A percentile compares a stretch with the other conserved stretches of the same genome.
phyloP scores from a whole-genome alignment of 2,888 invertebrate genomes.

The Formica aserva region DNA sequence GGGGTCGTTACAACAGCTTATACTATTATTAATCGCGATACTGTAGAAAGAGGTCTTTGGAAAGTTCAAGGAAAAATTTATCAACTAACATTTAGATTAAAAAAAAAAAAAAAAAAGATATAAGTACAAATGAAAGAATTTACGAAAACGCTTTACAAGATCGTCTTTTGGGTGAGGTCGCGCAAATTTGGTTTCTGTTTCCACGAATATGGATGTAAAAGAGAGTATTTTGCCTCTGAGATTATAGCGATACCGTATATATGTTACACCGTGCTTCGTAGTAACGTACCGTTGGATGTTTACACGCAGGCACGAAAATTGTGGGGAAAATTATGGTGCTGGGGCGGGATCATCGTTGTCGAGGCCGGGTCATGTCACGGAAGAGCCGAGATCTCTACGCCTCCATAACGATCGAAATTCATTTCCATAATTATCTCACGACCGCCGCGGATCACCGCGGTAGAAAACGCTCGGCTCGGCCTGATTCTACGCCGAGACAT shows the following conservation, averaged over 20 bases:
- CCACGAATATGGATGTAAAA: slow-evolving; percentile 7
- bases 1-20: neutral
- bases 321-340: slow-evolving; percentile 68
- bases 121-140: neutral
- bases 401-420: slow-evolving; percentile 82
- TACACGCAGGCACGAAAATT: slow-evolving; percentile 75
- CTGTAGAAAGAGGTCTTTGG: neutral
- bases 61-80: neutral
- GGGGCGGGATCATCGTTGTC: slow-evolving; percentile 56
- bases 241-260: slow-evolving; percentile 2
- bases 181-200: neutral
- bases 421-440: slow-evolving; percentile 82
- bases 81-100: neutral
- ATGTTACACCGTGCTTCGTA: slow-evolving; percentile 6
- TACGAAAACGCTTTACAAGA: neutral
- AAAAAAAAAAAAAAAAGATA: neutral
- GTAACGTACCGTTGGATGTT: slow-evolving; percentile 71
- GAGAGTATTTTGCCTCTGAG: neutral
- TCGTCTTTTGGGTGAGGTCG: neutral
- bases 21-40: neutral
- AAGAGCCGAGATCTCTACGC: slow-evolving; percentile 75
- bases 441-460: slow-evolving; percentile 61
- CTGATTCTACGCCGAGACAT: slow-evolving; percentile 61
- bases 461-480: slow-evolving; percentile 62
- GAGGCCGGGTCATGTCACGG: slow-evolving; percentile 77